A percentile compares a stretch with the other conserved stretches of the same genome.
phyloP scores from a whole-genome alignment of 2,888 invertebrate genomes.

The Stenodema calcarata region DNA sequence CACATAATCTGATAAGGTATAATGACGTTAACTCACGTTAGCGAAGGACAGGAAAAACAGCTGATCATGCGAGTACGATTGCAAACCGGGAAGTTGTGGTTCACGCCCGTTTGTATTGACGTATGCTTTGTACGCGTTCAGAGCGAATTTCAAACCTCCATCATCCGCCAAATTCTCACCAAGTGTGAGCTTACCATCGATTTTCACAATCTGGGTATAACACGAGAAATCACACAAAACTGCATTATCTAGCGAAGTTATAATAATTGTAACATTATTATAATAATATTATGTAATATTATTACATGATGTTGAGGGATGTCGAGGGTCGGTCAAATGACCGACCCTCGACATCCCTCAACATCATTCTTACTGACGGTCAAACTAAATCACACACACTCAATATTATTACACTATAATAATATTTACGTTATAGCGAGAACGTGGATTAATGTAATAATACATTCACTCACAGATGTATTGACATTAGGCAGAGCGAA shows the following conservation, averaged over 20 bases:
- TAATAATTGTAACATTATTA: no score
- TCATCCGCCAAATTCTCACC: constrained; percentile 87
- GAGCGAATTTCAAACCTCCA: constrained; percentile 78
- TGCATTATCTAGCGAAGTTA: no score
- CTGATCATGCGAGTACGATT: constrained; percentile 74
- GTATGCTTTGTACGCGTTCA: constrained; percentile 71
- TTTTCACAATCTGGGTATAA: constrained; percentile 64
- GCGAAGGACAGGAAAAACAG: constrained; percentile 82
- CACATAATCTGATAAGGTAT: background rate
- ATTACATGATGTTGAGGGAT: no score
- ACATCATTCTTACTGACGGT: no score
- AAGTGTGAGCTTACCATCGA: constrained; percentile 74
- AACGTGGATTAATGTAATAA: background rate
- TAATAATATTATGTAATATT: no score
- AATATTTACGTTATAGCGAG: no score
- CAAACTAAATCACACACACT: no score
- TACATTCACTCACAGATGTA: constrained; percentile 54
- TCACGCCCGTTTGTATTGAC: constrained; percentile 67
- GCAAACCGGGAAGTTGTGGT: constrained; percentile 74
- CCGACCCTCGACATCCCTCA: no score
- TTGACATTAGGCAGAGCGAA: constrained; percentile 73
- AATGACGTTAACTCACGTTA: constrained; percentile 67
- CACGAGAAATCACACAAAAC: no score
- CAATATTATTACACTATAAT: no score
- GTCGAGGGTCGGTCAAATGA: no score